Percentiles rank a stretch among this genome's conserved stretches.
These are phyloP conservation scores for Numenius arquata DNA, from an alignment of 2,113 vertebrate species.

Conservation along the genomic window DNA sequence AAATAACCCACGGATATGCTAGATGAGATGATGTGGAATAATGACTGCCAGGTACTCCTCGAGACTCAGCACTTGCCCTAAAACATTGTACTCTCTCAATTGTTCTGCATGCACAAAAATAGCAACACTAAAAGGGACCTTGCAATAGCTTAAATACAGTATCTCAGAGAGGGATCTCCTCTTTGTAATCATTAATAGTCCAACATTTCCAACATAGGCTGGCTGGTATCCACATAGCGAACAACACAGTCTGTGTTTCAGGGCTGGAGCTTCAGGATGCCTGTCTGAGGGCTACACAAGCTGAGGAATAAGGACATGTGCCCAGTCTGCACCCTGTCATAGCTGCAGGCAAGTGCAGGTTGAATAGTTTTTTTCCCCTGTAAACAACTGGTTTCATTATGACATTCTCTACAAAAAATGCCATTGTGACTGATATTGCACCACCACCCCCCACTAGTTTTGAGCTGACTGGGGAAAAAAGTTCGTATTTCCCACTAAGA, in stretches of 20 bases:
- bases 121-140: neutral
- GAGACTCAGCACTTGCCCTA: neutral
- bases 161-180: neutral
- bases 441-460: neutral
- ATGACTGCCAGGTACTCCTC: accelerated
- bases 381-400: neutral
- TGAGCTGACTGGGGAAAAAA: neutral
- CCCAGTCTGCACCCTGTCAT: neutral
- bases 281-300: neutral
- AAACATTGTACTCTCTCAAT: neutral
- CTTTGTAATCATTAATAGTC: neutral
- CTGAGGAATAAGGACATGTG: neutral
- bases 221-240: neutral
- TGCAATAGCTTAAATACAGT: neutral
- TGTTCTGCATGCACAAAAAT: neutral
- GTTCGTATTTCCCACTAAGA: neutral
- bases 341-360: neutral
- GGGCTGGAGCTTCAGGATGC: neutral
- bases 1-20: neutral
- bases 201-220: neutral
- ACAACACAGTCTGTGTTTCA: neutral
- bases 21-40: neutral
- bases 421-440: too few species aligned
- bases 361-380: neutral
- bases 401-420: neutral